A percentile compares a stretch with the other conserved stretches of the same genome.
Evolutionary conservation across 2,113 vertebrate species (phyloP).

Genomic region (Halichoerus grypus): DNA sequence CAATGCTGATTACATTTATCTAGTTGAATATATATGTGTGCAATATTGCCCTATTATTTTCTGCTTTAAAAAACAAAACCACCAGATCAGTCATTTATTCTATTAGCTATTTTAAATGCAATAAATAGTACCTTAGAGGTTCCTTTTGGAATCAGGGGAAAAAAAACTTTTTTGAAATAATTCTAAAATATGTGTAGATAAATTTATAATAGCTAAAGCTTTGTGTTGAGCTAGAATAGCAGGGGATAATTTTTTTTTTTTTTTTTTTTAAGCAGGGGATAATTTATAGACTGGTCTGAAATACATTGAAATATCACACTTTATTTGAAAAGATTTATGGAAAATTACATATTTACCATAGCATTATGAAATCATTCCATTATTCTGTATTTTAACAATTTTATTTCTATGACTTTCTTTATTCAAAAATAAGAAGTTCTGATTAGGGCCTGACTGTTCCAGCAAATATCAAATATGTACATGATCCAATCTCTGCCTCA

Average conservation of each 20-base stretch:
- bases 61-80: background rate
- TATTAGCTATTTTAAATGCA: background rate
- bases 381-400: background rate
- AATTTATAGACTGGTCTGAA: conserved; percentile 44
- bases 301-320: conserved; percentile 4
- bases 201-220: conserved; percentile 44
- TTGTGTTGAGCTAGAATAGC: conserved; percentile 44
- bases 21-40: conserved; percentile 2
- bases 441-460: background rate
- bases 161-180: conserved; percentile 28
- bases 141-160: background rate
- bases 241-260: background rate
- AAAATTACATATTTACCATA: background rate
- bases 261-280: background rate
- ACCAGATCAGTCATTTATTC: conserved; percentile 16
- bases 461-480: background rate
- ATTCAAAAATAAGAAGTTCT: background rate
- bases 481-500: background rate
- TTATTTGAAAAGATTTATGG: conserved; percentile 15
- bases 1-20: conserved; percentile 59
- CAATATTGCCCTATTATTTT: background rate
- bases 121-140: conserved; percentile 64
- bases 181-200: background rate
- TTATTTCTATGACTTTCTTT: background rate
- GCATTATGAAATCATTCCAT: background rate